Conservation (phyloP, 2,888 invertebrate species). For the Eudemis profundana region DNA sequence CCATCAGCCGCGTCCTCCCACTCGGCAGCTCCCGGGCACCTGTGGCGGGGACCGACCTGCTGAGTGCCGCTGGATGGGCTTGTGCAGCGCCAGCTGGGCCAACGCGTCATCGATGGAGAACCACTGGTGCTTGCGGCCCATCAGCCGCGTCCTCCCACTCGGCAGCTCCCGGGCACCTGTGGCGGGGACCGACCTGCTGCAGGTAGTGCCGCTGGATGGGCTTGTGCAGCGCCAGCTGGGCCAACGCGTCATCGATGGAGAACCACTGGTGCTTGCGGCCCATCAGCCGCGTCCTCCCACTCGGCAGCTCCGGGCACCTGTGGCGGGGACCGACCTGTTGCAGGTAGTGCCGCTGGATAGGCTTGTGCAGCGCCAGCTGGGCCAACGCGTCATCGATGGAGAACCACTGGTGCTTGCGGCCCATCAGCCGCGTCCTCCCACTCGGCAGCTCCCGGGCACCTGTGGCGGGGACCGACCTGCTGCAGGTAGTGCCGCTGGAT, state of each 20-base stretch:
- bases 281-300: conserved; percentile 58
- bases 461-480: conserved; percentile 85
- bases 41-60: conserved; percentile 91
- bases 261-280: conserved; percentile 72
- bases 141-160: conserved; percentile 59
- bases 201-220: conserved; percentile 96
- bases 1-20: conserved; percentile 98
- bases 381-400: conserved; percentile 94
- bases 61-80: conserved; percentile 96
- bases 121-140: neutral
- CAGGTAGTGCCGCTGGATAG: conserved; percentile 95
- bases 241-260: conserved; percentile 93
- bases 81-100: conserved; percentile 93
- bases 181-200: conserved; percentile 89
- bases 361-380: conserved; percentile 95
- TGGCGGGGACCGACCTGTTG: conserved; percentile 87
- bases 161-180: conserved; percentile 69
- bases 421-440: conserved; percentile 98
- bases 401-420: conserved; percentile 97
- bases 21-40: conserved; percentile 94
- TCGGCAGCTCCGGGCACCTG: conserved; percentile 75
- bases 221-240: conserved; percentile 94
- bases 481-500: conserved; percentile 94
- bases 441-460: conserved; percentile 96
- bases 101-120: conserved; percentile 95